Evolutionary conservation across 2,113 vertebrate genomes (phyloP).

Genomic region (Oreochromis spilurus): DNA sequence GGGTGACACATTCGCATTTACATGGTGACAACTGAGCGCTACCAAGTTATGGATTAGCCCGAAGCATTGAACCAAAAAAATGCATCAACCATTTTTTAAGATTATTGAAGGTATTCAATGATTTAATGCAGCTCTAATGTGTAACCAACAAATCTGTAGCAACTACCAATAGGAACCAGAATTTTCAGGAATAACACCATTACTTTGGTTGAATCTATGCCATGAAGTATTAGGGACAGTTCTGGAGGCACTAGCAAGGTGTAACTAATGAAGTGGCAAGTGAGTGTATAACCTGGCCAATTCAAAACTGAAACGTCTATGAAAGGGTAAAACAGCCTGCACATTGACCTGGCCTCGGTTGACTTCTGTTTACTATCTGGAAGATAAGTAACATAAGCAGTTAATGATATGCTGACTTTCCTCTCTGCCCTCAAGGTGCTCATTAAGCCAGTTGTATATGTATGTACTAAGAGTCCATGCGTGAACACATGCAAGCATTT

Average conservation of each 20-base stretch:
- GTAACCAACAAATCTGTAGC: neutral
- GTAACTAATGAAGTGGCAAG: neutral
- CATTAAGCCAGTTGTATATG: neutral
- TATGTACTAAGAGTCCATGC: neutral
- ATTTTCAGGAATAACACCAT: neutral
- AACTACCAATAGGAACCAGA: neutral
- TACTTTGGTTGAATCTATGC: neutral
- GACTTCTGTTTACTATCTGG: neutral
- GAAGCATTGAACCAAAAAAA: neutral
- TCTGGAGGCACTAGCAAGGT: neutral
- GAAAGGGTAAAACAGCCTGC: neutral
- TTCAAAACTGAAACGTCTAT: accelerated
- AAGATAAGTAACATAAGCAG: neutral
- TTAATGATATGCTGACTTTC: neutral
- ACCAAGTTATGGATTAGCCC: neutral
- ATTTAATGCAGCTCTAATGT: neutral
- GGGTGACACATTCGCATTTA: neutral
- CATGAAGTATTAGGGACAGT: neutral
- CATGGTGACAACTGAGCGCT: neutral
- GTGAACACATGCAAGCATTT: neutral
- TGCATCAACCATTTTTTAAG: neutral
- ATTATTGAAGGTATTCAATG: neutral
- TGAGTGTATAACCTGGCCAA: neutral
- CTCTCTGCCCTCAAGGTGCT: neutral
- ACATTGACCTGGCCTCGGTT: neutral